Evolutionary conservation across 2,797 vertebrate genomes (phyloP), one percentile per base, ranked within the genome.

Genomic region (Ciconia nigra): DNA sequence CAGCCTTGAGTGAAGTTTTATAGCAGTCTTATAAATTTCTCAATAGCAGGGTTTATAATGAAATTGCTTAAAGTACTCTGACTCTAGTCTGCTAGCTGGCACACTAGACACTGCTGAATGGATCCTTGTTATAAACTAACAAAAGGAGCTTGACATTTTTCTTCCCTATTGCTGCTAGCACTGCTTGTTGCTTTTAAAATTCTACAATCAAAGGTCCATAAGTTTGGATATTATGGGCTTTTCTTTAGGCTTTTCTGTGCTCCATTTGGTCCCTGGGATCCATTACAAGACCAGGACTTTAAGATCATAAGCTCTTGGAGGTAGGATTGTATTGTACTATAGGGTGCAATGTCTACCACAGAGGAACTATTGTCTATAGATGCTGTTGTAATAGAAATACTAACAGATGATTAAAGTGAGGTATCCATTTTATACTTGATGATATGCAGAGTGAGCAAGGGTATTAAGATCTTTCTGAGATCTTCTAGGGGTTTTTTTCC

Each of bases 11-110:
- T 73, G 79, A 95, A 96, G 79, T 95, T 96, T 89, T 93, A 94
- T 61, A 63, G 77, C 77, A 71, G 63, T 67, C 74, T 95, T 94
- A 94, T 73, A 95, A 94, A 96, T 94, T 91, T 95, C 67, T 83
- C 81, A 86, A 78, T 84, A 85, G 37, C 47, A 83, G 26, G 33
- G 15, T 77, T 96, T 92, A 66, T 95, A 96, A 96, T 67, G 78
- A 88, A 96, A 97, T 89, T 90, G 79, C 89, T 66, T 72, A 31
- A 58, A 93, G 80, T 85, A 74, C 46, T 79, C 44, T 76, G 79
- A 87, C 65, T 86, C 55, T 31, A 55, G 42, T 71, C 54, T 94
- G 72, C 61, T 70, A 21, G 46, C 42, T 95, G 76, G 78, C 61
- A 92, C 69, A 51, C 51, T 9, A 74, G 80, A 49, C 37, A 49